Evolutionary conservation across 2,113 vertebrate species (phyloP).

Genomic region (Coregonus clupeaformis): DNA sequence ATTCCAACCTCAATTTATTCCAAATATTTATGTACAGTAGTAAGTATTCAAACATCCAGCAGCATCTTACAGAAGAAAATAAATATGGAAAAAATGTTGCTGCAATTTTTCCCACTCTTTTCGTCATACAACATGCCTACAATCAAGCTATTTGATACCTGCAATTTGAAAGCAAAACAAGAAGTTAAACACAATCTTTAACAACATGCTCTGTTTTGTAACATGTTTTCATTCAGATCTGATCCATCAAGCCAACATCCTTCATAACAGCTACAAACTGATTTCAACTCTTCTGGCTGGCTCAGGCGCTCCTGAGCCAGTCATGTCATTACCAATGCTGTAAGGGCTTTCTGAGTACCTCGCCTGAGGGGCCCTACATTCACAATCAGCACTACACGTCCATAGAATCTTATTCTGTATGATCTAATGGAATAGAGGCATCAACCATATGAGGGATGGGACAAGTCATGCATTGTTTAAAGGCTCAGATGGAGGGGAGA

Average conservation of each 20-base stretch:
- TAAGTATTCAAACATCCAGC: slow-evolving; percentile 50
- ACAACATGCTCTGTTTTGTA: slow-evolving; percentile 30
- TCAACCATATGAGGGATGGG: slow-evolving; percentile 18
- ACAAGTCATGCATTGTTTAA: slow-evolving; percentile 55
- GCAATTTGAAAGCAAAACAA: no score
- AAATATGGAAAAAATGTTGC: not conserved
- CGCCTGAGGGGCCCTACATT: not conserved
- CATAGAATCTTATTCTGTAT: slow-evolving; percentile 17
- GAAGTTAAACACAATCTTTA: slow-evolving; percentile 52
- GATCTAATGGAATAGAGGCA: slow-evolving; percentile 35
- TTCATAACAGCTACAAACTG: slow-evolving; percentile 5
- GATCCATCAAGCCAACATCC: not conserved
- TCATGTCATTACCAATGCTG: slow-evolving; percentile 21
- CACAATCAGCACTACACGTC: not conserved
- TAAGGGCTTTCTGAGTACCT: slow-evolving; percentile 29
- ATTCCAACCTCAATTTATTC: slow-evolving; percentile 62
- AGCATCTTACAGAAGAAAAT: slow-evolving; percentile 35
- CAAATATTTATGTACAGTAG: slow-evolving; percentile 57
- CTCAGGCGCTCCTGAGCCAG: not conserved
- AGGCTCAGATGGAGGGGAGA: slow-evolving; percentile 26
- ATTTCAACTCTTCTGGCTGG: slow-evolving; percentile 6
- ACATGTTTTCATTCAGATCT: slow-evolving; percentile 18
- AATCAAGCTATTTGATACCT: slow-evolving; percentile 43
- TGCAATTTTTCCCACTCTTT: not conserved
- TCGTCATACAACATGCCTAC: slow-evolving; percentile 22